Evolutionary conservation across 1,140 invertebrate genomes (phyloP).

Genomic region (Meteorus sp.): DNA sequence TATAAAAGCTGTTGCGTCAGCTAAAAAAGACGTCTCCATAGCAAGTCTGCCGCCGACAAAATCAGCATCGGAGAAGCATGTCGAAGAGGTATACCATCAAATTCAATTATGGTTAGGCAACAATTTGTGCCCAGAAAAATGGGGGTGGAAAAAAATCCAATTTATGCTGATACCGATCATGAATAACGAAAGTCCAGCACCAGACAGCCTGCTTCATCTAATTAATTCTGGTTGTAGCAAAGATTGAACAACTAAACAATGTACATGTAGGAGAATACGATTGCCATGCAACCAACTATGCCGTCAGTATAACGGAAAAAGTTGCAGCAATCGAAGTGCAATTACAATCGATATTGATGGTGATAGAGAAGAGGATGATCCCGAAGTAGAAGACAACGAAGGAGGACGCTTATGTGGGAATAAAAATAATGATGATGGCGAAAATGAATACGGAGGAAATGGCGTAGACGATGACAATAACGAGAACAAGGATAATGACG

Average conservation of each 20-base stretch:
- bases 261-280: background rate
- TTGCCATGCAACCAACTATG: background rate
- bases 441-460: too few relatives aligned
- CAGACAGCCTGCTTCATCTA: background rate
- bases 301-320: background rate
- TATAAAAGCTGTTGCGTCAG: background rate
- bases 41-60: constrained; percentile 34
- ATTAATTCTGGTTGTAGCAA: background rate
- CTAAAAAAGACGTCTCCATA: background rate
- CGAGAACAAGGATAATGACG: too few relatives aligned
- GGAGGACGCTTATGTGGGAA: too few relatives aligned
- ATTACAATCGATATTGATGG: too few relatives aligned
- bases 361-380: too few relatives aligned
- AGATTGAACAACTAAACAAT: background rate
- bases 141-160: constrained; percentile 30
- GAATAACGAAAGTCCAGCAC: background rate
- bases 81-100: constrained; percentile 38
- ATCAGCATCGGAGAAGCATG: constrained; percentile 33
- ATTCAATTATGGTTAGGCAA: constrained; percentile 33
- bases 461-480: too few relatives aligned
- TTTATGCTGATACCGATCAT: background rate
- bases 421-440: too few relatives aligned
- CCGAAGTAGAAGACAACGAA: too few relatives aligned
- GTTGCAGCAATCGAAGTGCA: too few relatives aligned
- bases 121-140: constrained; percentile 29